Base-by-base conservation (phyloP, 2,888 invertebrate genomes). In the Thera britannica region DNA sequence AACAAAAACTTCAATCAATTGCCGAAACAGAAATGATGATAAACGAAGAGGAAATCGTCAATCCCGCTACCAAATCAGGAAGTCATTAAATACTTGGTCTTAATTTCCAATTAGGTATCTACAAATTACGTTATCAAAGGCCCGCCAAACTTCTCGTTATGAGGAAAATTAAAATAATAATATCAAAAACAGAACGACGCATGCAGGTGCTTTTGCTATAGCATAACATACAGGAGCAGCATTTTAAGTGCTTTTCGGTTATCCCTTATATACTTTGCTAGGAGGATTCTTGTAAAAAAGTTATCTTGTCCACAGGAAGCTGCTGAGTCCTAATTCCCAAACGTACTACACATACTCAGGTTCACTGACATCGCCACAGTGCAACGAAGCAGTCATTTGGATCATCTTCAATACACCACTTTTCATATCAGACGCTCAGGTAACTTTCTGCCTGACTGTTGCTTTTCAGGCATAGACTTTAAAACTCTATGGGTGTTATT, bases 341-440 rank as follows among this genome's bases (percentile, higher is more conserved):
- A 85, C 87, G 0, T 96, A 95, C 79, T 96, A 94, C 84, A 94
- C 96, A 38, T 97, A 97, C 80, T 87, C 94, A 1, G 97, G 97
- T 0, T 97, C 97, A 0, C 88, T 97, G 72, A 97, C 97, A 2
- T 97, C 97, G 0, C 97, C 97, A 8, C 90, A 89, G 56, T 97
- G 97, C 81, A 95, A 95, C 62, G 97, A 97, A 83, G 94, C 94
- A 0, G 96, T 97, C n/a, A 94, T 94, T 3, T 97, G 97, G 96
- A 96, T 96, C 38, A 94, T 97, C 12, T 88, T 90, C 68, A 80
- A 83, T 8, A 75, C 76, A 1, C 90, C 89, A 0, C 82, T 92
- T 3, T 72, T 74, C 61, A 81, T 93, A 36, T 83, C 89, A 0
- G 88, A 90, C 35, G 76, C 83, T 11, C 91, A 94, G 86, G 94